A percentile compares a stretch with the other conserved stretches of the same genome.
phyloP scores from a whole-genome alignment of 2,113 vertebrate genomes.

The Nothobranchius kuhntae region DNA sequence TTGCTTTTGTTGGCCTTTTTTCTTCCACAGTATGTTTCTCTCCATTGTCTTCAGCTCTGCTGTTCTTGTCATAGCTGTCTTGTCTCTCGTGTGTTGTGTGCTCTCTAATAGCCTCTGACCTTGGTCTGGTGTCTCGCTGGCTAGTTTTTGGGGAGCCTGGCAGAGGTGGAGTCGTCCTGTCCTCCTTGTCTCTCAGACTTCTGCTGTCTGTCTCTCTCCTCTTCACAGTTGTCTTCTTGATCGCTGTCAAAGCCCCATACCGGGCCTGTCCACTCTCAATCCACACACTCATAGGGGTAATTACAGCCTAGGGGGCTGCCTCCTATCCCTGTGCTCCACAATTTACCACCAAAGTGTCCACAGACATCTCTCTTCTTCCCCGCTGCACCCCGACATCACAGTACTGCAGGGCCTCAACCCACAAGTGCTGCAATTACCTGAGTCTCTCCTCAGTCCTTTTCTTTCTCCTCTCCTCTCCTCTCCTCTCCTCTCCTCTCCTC shows the following conservation, averaged over 20 bases:
- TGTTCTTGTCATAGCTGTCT: slow-evolving; percentile 53
- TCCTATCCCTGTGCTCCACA: slow-evolving; percentile 70
- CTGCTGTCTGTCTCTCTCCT: slow-evolving; percentile 59
- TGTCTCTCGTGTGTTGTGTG: slow-evolving; percentile 52
- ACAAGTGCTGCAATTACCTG: slow-evolving; percentile 83
- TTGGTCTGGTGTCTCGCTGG: slow-evolving; percentile 60
- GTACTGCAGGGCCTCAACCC: slow-evolving; percentile 76
- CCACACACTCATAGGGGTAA: slow-evolving; percentile 75
- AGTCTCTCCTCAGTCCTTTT: slow-evolving; percentile 68
- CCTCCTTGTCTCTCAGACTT: slow-evolving; percentile 54
- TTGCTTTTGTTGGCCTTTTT: slow-evolving; percentile 21
- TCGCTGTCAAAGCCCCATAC: slow-evolving; percentile 70
- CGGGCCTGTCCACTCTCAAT: slow-evolving; percentile 72
- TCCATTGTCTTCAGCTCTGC: slow-evolving; percentile 23
- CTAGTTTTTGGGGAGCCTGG: slow-evolving; percentile 49
- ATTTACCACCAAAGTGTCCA: slow-evolving; percentile 77
- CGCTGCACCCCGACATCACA: slow-evolving; percentile 78
- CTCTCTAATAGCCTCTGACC: slow-evolving; percentile 70
- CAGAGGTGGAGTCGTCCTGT: slow-evolving; percentile 49
- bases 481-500: too few species aligned
- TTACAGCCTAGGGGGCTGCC: slow-evolving; percentile 74
- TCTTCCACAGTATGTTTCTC: slow-evolving; percentile 34
- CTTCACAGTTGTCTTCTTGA: slow-evolving; percentile 59
- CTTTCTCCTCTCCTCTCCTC: slow-evolving; percentile 2
- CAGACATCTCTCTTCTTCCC: slow-evolving; percentile 75